phyloP scores from a whole-genome alignment of 2,113 vertebrate genomes.

The Toxostoma redivivum region DNA sequence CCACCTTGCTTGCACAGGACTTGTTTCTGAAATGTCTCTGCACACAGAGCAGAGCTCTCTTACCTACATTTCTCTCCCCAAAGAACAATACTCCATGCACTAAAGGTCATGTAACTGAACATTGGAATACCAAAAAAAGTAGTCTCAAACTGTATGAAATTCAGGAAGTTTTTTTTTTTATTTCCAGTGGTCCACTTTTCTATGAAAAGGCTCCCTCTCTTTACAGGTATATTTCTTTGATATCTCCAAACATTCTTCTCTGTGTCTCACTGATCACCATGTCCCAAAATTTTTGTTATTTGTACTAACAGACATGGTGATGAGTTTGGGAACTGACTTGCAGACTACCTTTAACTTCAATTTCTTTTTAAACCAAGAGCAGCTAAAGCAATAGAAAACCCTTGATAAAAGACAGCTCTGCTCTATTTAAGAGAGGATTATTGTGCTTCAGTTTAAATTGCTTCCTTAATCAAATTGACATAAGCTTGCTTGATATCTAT shows the following conservation, averaged over 20 bases:
- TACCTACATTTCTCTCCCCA: background rate
- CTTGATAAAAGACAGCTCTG: background rate
- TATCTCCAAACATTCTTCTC: background rate
- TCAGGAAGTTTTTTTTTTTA: background rate
- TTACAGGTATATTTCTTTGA: background rate
- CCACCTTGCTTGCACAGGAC: background rate
- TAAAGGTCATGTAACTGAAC: background rate
- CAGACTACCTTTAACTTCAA: background rate
- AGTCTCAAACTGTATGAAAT: background rate
- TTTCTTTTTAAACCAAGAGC: background rate
- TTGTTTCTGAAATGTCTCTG: background rate
- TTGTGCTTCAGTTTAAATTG: conserved; percentile 7
- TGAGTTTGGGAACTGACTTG: background rate
- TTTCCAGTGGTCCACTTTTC: background rate
- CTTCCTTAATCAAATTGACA: conserved; percentile 17
- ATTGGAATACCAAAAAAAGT: background rate
- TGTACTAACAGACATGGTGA: background rate
- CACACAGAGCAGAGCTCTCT: background rate
- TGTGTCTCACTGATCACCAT: background rate
- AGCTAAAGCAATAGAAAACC: background rate
- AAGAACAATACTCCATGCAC: background rate
- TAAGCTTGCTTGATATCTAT: conserved; percentile 9
- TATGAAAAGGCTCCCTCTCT: background rate
- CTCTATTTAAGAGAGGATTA: conserved; percentile 10
- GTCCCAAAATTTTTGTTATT: background rate